Evolutionary conservation across 2,888 invertebrate species (phyloP).

Genomic region (Didymodactylos carnosus): DNA sequence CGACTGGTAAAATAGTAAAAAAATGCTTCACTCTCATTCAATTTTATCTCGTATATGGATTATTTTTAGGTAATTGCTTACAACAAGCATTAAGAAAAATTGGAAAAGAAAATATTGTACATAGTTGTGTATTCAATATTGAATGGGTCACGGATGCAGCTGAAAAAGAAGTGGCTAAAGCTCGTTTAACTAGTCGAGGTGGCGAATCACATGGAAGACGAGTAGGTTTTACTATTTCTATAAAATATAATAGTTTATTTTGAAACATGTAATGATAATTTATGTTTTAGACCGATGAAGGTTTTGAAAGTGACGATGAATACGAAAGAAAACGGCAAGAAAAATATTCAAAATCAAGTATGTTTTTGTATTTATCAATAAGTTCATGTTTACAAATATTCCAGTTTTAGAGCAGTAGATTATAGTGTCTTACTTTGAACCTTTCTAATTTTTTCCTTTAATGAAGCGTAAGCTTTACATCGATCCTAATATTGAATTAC

Average conservation of each 20-base stretch:
- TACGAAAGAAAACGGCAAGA: neutral
- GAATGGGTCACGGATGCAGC: conserved; percentile 19
- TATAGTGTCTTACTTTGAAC: too few relatives aligned
- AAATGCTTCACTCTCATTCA: too few relatives aligned
- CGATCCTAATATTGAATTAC: too few relatives aligned
- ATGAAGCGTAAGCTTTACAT: too few relatives aligned
- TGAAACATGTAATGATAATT: too few relatives aligned
- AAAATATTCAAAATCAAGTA: too few relatives aligned
- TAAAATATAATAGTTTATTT: too few relatives aligned
- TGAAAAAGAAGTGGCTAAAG: neutral
- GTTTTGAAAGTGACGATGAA: neutral
- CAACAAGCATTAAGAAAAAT: conserved; percentile 65
- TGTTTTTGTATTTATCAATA: too few relatives aligned
- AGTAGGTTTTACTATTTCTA: neutral
- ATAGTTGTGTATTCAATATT: conserved; percentile 48
- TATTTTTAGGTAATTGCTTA: conserved; percentile 47
- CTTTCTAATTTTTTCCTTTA: too few relatives aligned
- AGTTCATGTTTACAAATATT: too few relatives aligned
- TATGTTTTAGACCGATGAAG: neutral
- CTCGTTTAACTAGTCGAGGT: neutral
- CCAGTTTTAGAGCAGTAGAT: too few relatives aligned
- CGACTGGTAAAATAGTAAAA: neutral
- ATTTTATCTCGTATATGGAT: neutral
- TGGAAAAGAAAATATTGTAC: conserved; percentile 71
- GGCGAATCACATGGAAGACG: neutral